Evolutionary conservation across 2,888 invertebrate species (phyloP).

Genomic region (Gortyna flavago): DNA sequence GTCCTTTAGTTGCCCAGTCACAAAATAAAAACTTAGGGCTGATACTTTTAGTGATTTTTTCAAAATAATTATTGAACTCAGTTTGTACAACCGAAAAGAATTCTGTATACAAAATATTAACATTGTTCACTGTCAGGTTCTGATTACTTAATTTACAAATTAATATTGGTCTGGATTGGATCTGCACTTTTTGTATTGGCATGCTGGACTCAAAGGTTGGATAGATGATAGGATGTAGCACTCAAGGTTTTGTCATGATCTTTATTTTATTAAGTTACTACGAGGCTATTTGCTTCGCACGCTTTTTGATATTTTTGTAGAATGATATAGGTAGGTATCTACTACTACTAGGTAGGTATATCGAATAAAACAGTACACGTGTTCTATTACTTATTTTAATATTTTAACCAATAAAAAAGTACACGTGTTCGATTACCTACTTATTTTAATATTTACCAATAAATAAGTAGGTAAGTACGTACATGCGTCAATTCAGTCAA

Average conservation of each 20-base stretch:
- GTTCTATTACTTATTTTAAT: not conserved
- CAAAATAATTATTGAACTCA: too few species aligned
- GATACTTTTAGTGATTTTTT: too few species aligned
- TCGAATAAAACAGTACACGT: not conserved
- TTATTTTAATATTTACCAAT: slow-evolving; percentile 15
- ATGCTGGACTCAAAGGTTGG: too few species aligned
- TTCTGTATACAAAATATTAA: too few species aligned
- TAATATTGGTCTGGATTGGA: too few species aligned
- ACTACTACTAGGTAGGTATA: not conserved
- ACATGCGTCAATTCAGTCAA: slow-evolving; percentile 25
- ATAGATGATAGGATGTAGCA: slow-evolving; percentile 30
- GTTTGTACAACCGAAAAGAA: too few species aligned
- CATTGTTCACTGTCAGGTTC: too few species aligned
- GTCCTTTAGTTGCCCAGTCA: too few species aligned
- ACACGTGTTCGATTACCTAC: not conserved
- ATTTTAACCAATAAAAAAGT: slow-evolving; percentile 18
- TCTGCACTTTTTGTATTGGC: too few species aligned
- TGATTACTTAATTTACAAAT: too few species aligned
- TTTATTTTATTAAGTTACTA: slow-evolving; percentile 29
- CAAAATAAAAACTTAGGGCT: too few species aligned
- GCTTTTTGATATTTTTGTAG: not conserved
- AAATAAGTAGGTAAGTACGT: not conserved
- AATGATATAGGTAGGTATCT: not conserved
- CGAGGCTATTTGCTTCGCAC: not conserved
- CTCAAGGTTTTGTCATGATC: slow-evolving; percentile 53